Base-by-base conservation (phyloP, 2,113 vertebrate genomes). In the Dolichallabes microphthalmus region DNA sequence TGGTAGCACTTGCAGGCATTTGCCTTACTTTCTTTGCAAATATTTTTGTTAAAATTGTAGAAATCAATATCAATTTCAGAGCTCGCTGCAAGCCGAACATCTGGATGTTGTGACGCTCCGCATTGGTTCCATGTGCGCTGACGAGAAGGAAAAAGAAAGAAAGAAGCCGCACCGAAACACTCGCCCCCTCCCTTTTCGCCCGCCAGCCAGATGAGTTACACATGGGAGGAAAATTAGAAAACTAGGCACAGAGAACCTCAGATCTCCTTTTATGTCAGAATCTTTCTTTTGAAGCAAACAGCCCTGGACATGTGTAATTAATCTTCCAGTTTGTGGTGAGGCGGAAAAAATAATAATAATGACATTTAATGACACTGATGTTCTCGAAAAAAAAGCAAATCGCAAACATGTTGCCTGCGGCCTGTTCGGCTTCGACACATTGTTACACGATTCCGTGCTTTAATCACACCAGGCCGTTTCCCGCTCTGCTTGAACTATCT, bases 401-500 rank as follows among this genome's bases (percentile, higher is more conserved):
- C 61, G 0, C 80, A 82, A 82, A 64, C 61, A 66, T 9, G 45
- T 68, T 66, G n/a, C 53, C 52, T 19, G 66, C 45, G 61, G 58
- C 25, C 13, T 61, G 64, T 55, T 84, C 50, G 14, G 12, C 79
- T 66, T 68, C 69, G 66, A 60, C 58, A 20, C 80, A 55, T 14
- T n/a, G 63, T 71, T 35, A 1, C 32, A 66, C 74, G 78, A 71
- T 58, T 76, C 77, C 64, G 61, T 55, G 88, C 84, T 90, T 82
- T 83, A 39, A 86, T 92, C 89, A 89, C 88, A 88, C 3, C 85
- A 3, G 87, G 64, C 45, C 30, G 83, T 88, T 93, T 95, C 91
- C 92, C 89, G 91, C 93, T 93, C 92, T 12, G 35, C 87, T 89
- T 93, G 91, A 93, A 91, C 92, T 90, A n/a, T n/a, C n/a, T n/a